Evolutionary conservation across 2,113 vertebrate genomes (phyloP).

Genomic region (Vireo altiloquus): DNA sequence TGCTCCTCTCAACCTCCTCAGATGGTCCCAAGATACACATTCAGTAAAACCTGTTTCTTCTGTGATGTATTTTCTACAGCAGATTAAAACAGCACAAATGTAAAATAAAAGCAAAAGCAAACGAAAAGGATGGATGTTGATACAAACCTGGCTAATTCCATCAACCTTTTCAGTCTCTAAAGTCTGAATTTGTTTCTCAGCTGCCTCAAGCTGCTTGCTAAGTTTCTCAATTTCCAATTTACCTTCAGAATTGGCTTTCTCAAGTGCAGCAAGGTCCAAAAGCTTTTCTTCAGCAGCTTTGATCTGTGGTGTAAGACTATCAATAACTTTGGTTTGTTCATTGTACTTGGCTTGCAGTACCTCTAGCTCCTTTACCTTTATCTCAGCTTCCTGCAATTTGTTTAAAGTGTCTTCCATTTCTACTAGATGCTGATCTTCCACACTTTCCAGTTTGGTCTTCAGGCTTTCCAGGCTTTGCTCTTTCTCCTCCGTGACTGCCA

Average conservation of each 20-base stretch:
- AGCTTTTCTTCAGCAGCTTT: slow-evolving; percentile 80
- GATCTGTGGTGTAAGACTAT: slow-evolving; percentile 73
- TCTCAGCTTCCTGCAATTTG: slow-evolving; percentile 89
- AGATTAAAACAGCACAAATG: slow-evolving; percentile 19
- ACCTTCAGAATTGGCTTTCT: slow-evolving; percentile 81
- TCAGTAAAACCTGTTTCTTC: not conserved
- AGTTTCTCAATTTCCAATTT: slow-evolving; percentile 81
- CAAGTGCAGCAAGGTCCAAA: slow-evolving; percentile 77
- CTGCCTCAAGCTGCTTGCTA: slow-evolving; percentile 79
- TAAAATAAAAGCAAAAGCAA: slow-evolving; percentile 38
- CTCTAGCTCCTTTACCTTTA: slow-evolving; percentile 90
- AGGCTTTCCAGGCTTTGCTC: slow-evolving; percentile 82
- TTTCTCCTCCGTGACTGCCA: slow-evolving; percentile 79
- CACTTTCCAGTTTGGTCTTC: slow-evolving; percentile 80
- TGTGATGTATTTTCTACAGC: not conserved
- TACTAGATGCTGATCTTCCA: slow-evolving; percentile 93
- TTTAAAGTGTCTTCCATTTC: slow-evolving; percentile 94
- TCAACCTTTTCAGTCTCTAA: slow-evolving; percentile 75
- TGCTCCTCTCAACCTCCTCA: slow-evolving; percentile 31
- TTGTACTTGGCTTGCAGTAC: slow-evolving; percentile 71
- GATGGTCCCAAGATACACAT: not conserved
- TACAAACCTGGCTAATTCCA: slow-evolving; percentile 85
- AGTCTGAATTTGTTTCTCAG: slow-evolving; percentile 75
- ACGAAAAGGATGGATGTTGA: slow-evolving; percentile 50
- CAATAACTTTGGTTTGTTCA: slow-evolving; percentile 77